phyloP scores from a whole-genome alignment of 1,140 invertebrate genomes.

The Homalodisca vitripennis region DNA sequence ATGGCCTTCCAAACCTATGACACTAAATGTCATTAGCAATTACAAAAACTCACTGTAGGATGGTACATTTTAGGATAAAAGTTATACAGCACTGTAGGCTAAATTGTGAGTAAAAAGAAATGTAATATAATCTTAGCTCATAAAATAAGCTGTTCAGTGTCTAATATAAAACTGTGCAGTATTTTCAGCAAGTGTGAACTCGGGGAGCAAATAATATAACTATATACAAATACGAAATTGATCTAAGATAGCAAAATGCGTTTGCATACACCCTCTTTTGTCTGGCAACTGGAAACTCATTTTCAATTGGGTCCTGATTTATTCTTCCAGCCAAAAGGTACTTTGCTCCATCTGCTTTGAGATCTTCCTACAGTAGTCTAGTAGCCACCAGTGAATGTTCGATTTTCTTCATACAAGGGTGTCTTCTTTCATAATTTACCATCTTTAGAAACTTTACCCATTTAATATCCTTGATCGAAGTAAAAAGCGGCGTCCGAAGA shows the following conservation, averaged over 20 bases:
- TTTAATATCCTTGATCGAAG: background rate
- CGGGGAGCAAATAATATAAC: too few species aligned
- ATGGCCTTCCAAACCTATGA: too few species aligned
- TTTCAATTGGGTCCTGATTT: background rate
- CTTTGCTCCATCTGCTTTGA: background rate
- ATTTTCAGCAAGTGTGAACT: too few species aligned
- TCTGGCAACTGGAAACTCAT: background rate
- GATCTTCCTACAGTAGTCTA: background rate
- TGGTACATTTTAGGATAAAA: too few species aligned
- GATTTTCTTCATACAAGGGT: background rate
- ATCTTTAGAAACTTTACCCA: background rate
- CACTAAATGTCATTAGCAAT: too few species aligned
- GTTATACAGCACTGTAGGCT: too few species aligned
- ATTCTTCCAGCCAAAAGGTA: background rate
- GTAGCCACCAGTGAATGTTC: background rate
- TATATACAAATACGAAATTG: too few species aligned
- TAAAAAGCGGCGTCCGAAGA: background rate
- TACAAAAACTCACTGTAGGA: too few species aligned
- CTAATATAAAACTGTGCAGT: too few species aligned
- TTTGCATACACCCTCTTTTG: background rate
- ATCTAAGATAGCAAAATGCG: background rate
- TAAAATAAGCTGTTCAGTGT: too few species aligned
- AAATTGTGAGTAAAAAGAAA: too few species aligned
- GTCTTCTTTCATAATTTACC: background rate
- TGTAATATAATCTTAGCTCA: too few species aligned